Conservation (phyloP, 30 jellyfish, hydroid and myxozoan genomes). For the Turritopsis rubra region DNA sequence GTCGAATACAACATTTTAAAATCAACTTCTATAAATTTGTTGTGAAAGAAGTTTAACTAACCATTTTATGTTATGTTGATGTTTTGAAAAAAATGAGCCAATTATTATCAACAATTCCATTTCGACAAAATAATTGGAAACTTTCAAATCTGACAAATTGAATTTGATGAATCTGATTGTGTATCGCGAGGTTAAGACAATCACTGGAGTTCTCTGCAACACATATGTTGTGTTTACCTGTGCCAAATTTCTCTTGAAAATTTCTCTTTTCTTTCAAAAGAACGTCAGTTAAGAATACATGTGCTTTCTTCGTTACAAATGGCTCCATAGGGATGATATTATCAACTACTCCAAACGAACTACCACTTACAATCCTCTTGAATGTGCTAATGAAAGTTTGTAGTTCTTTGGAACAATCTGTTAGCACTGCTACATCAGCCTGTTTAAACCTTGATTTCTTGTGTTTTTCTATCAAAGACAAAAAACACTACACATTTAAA, state of each 20-base stretch:
- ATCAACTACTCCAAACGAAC: neutral
- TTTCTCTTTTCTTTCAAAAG: constrained; percentile 13
- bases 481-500: neutral
- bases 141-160: too few species aligned
- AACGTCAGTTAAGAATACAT: constrained; percentile 24
- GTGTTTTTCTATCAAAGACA: constrained; percentile 12
- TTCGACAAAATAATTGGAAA: too few species aligned
- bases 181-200: too few species aligned
- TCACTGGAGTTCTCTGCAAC: too few species aligned
- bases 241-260: neutral
- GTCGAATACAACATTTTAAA: too few species aligned
- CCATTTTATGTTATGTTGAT: too few species aligned
- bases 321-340: constrained; percentile 34
- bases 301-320: constrained; percentile 28
- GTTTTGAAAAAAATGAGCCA: too few species aligned
- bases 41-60: too few species aligned
- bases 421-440: neutral
- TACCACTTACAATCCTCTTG: neutral
- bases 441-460: neutral
- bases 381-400: neutral
- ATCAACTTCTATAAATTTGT: too few species aligned
- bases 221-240: too few species aligned
- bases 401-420: neutral
- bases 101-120: too few species aligned
- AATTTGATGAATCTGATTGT: too few species aligned